phyloP scores from a whole-genome alignment of 2,113 vertebrate species.

The Capreolus pygargus region DNA sequence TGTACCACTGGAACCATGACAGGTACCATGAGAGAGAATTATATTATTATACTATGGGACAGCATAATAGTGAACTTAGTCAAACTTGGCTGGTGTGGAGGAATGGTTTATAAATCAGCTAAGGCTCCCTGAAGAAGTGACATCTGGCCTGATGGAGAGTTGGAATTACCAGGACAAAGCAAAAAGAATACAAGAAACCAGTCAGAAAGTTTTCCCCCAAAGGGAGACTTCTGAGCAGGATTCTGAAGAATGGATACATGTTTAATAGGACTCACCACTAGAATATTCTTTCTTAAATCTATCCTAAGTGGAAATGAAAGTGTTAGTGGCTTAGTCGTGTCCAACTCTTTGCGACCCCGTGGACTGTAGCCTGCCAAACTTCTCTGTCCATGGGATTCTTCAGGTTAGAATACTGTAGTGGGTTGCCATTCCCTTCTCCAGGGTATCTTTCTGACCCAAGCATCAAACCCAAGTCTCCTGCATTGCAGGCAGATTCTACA shows the following conservation, averaged over 20 bases:
- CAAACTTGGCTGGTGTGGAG: background rate
- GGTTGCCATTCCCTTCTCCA: background rate
- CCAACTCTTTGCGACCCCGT: background rate
- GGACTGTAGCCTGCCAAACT: background rate
- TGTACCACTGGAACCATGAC: background rate
- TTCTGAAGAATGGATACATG: background rate
- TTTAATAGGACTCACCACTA: background rate
- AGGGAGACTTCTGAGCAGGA: background rate
- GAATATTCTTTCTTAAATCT: background rate
- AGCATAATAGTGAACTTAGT: background rate
- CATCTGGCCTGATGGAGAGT: background rate
- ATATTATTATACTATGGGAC: background rate
- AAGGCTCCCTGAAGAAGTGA: background rate
- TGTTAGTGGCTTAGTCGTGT: background rate
- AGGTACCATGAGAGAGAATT: background rate
- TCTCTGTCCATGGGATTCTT: background rate
- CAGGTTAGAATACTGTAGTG: background rate
- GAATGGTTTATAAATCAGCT: background rate
- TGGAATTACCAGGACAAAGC: background rate
- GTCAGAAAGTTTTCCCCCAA: background rate
- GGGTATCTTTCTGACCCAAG: background rate
- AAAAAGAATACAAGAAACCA: background rate
- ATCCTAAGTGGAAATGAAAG: background rate
- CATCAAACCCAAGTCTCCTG: background rate
- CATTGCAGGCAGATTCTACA: background rate